phyloP scores from a whole-genome alignment of 2,113 vertebrate species.

The Cyanoramphus novaezelandiae region DNA sequence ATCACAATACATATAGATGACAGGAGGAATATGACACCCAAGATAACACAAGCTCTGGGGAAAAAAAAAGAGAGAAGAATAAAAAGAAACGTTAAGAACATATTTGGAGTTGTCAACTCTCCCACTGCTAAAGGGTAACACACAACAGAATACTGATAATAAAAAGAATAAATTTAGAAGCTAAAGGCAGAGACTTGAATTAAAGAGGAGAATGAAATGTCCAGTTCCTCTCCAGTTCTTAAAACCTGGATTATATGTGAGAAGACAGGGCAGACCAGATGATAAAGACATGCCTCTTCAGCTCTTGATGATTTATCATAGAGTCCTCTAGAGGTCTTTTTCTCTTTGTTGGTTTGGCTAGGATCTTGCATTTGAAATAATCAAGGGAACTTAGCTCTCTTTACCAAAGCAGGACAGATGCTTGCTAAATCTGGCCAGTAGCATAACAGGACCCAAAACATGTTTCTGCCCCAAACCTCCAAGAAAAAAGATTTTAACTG shows the following conservation, averaged over 20 bases:
- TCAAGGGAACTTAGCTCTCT: neutral
- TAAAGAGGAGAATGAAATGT: neutral
- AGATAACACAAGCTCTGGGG: slow-evolving; percentile 90
- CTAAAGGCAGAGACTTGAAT: neutral
- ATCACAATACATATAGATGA: slow-evolving; percentile 94
- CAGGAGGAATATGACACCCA: slow-evolving; percentile 92
- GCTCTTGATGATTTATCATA: neutral
- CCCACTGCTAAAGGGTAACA: neutral
- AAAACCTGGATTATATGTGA: neutral
- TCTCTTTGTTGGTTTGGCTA: neutral
- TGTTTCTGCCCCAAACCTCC: neutral
- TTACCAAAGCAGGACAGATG: neutral
- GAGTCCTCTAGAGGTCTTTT: neutral
- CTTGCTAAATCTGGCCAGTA: neutral
- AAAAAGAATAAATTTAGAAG: neutral
- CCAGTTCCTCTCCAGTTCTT: neutral
- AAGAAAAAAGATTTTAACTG: neutral
- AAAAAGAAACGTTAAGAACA: neutral
- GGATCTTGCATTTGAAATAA: neutral
- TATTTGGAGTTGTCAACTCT: neutral
- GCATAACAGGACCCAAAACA: neutral
- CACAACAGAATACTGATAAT: neutral
- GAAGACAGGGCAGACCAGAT: neutral
- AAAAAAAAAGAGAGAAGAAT: neutral
- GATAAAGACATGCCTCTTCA: neutral